A percentile compares a stretch with the other conserved stretches of the same genome.
These are phyloP conservation scores for Trichosurus vulpecula DNA, from an alignment of 2,797 vertebrate genomes.

Conservation along the genomic window DNA sequence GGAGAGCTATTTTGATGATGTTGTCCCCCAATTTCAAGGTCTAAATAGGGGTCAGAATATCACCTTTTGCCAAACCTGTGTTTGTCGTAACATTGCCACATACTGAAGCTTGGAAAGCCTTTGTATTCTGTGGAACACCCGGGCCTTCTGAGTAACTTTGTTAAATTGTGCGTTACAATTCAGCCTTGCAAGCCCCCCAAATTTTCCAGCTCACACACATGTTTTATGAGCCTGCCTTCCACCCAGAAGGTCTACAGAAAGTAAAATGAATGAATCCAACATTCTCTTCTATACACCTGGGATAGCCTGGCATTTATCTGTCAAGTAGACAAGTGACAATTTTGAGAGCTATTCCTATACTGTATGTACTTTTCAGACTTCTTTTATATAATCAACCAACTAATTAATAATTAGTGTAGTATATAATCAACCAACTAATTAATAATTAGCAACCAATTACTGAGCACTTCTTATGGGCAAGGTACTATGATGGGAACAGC, in stretches of 20 bases:
- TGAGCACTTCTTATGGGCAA: not conserved
- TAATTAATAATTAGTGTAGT: slow-evolving; percentile 6
- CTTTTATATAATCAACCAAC: not conserved
- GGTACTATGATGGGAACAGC: not conserved
- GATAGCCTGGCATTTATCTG: slow-evolving; percentile 53
- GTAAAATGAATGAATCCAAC: slow-evolving; percentile 66
- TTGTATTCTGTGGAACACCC: not conserved
- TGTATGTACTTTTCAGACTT: not conserved
- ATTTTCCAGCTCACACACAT: slow-evolving; percentile 50
- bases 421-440: not conserved
- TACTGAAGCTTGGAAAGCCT: not conserved
- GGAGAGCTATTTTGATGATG: not conserved
- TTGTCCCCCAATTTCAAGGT: not conserved
- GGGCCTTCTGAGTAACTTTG: slow-evolving; percentile 10
- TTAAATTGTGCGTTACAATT: slow-evolving; percentile 33
- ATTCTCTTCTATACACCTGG: slow-evolving; percentile 10
- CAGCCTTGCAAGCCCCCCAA: slow-evolving; percentile 49
- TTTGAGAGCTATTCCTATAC: slow-evolving; percentile 31
- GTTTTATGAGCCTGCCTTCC: slow-evolving; percentile 66
- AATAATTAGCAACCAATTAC: not conserved
- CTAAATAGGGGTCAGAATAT: slow-evolving; percentile 50
- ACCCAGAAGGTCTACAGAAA: slow-evolving; percentile 69
- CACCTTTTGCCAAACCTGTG: slow-evolving; percentile 43
- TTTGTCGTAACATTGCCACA: slow-evolving; percentile 46
- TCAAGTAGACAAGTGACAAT: slow-evolving; percentile 55